Conservation (phyloP, 1,140 invertebrate species). For the Anadara kagoshimensis region DNA sequence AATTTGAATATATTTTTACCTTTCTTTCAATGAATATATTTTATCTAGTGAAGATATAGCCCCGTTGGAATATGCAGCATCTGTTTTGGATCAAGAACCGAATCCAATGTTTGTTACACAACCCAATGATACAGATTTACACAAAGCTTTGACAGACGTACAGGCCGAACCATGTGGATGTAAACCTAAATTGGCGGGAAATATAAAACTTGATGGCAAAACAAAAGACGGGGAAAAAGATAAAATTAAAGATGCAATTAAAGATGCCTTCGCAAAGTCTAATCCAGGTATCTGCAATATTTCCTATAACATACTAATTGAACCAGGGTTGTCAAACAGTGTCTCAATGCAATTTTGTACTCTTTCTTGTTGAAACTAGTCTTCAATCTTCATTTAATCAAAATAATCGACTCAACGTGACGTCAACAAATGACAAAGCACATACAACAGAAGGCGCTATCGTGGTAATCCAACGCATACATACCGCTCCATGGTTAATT, state of each 20-base stretch:
- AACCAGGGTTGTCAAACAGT: not conserved
- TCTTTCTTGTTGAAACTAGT: not conserved
- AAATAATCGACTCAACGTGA: no score
- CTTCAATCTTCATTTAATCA: not conserved
- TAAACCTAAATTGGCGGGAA: slow-evolving; percentile 31
- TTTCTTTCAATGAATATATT: not conserved
- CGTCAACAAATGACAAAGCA: no score
- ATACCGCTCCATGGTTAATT: no score
- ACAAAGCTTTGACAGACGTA: slow-evolving; percentile 6
- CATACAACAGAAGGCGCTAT: no score
- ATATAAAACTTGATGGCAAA: slow-evolving; percentile 26
- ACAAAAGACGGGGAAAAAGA: slow-evolving; percentile 28
- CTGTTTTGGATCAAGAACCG: slow-evolving; percentile 29
- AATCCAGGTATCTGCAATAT: slow-evolving; percentile 29
- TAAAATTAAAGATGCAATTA: slow-evolving; percentile 29
- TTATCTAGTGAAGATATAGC: slow-evolving; percentile 20
- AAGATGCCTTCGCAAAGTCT: slow-evolving; percentile 38
- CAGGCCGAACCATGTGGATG: slow-evolving; percentile 31
- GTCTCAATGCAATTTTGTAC: not conserved
- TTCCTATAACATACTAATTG: not conserved
- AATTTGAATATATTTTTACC: no score
- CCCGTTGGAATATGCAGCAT: slow-evolving; percentile 30
- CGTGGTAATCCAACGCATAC: no score
- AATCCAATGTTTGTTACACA: slow-evolving; percentile 26
- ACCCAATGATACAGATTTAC: slow-evolving; percentile 16